Percentiles rank a stretch among this genome's conserved stretches.
Evolutionary conservation across 2,888 invertebrate genomes (phyloP).

Genomic region (Lutraria lutraria): DNA sequence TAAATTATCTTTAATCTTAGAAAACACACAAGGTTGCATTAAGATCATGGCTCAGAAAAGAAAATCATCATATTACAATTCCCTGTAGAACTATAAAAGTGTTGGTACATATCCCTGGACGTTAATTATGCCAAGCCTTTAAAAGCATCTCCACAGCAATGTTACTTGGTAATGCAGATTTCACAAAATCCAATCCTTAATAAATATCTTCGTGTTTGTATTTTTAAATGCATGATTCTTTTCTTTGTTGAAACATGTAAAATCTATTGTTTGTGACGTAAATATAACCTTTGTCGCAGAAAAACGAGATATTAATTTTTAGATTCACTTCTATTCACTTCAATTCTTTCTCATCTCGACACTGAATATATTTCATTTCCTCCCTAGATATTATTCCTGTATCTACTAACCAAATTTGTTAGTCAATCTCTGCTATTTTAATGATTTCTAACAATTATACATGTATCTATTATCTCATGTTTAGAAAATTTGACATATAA

Average conservation of each 20-base stretch:
- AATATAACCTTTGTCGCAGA: not conserved
- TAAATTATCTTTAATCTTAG: not conserved
- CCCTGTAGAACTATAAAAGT: not conserved
- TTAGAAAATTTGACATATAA: too few relatives aligned
- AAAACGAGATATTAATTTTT: not conserved
- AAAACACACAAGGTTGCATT: conserved; percentile 11
- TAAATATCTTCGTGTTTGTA: not conserved
- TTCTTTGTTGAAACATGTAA: not conserved
- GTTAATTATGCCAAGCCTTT: conserved; percentile 11
- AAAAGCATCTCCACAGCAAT: not conserved
- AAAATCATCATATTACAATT: conserved; percentile 4
- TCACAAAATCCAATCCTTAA: not conserved
- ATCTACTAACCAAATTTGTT: too few relatives aligned
- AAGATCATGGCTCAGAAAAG: not conserved
- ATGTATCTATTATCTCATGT: too few relatives aligned
- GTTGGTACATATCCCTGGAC: not conserved
- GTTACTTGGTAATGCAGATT: not conserved
- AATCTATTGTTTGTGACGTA: not conserved
- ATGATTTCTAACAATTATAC: too few relatives aligned
- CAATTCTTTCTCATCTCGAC: too few relatives aligned
- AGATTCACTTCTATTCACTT: too few relatives aligned
- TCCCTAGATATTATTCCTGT: too few relatives aligned
- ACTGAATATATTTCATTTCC: too few relatives aligned
- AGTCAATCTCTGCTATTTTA: too few relatives aligned
- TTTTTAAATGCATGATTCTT: not conserved